Evolutionary conservation across 2,113 vertebrate species (phyloP).

Genomic region (Bos indicus): DNA sequence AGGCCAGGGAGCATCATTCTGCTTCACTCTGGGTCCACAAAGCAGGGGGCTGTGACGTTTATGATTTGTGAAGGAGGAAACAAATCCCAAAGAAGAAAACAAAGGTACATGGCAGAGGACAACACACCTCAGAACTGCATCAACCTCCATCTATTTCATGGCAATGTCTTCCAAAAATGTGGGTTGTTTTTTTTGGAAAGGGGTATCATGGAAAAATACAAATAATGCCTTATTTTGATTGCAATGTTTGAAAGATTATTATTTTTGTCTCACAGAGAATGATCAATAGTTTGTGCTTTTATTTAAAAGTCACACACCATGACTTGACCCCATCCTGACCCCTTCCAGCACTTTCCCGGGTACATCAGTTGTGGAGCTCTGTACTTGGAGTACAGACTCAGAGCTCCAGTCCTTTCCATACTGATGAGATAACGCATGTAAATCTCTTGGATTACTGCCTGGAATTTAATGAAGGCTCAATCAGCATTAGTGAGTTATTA

Average conservation of each 20-base stretch:
- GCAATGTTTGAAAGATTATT: neutral
- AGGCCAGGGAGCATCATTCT: neutral
- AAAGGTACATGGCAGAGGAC: neutral
- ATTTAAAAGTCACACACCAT: neutral
- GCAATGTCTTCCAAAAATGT: neutral
- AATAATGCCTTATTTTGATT: neutral
- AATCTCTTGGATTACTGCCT: neutral
- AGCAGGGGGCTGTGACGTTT: neutral
- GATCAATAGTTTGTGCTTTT: neutral
- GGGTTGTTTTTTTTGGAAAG: neutral
- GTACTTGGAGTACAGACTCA: too few species aligned
- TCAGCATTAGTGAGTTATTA: neutral
- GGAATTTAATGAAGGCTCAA: neutral
- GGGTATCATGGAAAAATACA: neutral
- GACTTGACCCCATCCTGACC: neutral
- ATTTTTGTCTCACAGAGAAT: neutral
- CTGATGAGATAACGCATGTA: accelerated
- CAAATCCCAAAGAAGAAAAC: neutral
- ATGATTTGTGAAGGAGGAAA: neutral
- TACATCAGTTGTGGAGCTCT: accelerated
- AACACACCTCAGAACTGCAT: too few species aligned
- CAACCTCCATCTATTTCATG: accelerated
- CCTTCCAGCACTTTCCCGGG: neutral
- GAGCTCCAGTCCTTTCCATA: neutral
- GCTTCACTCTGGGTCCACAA: accelerated